Conservation (phyloP, 2,797 vertebrate genomes). For the Nothura maculosa region DNA sequence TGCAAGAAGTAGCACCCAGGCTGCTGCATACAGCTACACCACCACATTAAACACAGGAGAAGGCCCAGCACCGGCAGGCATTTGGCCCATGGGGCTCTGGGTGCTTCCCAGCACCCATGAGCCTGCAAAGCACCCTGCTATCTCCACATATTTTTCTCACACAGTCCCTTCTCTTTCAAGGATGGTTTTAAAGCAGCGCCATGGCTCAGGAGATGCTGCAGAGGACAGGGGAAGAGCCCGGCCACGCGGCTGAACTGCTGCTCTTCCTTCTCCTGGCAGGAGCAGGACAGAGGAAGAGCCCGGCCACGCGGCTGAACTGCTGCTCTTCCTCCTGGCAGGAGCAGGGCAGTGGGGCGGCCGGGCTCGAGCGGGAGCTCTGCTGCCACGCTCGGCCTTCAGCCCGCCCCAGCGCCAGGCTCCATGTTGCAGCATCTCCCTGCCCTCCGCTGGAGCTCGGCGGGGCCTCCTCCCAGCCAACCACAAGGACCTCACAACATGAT, state of each 20-base stretch:
- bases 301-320: too few relatives aligned
- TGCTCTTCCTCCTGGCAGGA: too few relatives aligned
- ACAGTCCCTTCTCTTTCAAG: not conserved
- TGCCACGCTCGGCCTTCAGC: constrained; percentile 1
- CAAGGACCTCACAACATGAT: not conserved
- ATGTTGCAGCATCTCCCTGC: constrained; percentile 23
- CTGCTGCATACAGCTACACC: not conserved
- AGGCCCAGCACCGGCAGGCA: not conserved
- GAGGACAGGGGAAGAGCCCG: too few relatives aligned
- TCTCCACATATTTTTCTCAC: rapidly evolving
- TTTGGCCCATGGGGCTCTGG: not conserved
- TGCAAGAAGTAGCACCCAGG: not conserved
- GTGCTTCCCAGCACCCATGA: not conserved
- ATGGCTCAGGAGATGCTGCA: not conserved
- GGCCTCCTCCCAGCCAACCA: not conserved
- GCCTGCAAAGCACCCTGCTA: not conserved
- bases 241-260: too few relatives aligned
- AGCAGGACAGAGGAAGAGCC: too few relatives aligned
- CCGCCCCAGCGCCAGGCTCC: constrained; percentile 21
- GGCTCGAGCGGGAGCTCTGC: too few relatives aligned
- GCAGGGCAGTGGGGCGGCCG: too few relatives aligned
- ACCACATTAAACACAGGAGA: not conserved
- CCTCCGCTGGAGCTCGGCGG: not conserved
- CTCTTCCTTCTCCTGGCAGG: too few relatives aligned
- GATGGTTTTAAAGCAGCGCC: not conserved